Evolutionary conservation across 2,113 vertebrate genomes (phyloP).

Genomic region (Parotia lawesii): DNA sequence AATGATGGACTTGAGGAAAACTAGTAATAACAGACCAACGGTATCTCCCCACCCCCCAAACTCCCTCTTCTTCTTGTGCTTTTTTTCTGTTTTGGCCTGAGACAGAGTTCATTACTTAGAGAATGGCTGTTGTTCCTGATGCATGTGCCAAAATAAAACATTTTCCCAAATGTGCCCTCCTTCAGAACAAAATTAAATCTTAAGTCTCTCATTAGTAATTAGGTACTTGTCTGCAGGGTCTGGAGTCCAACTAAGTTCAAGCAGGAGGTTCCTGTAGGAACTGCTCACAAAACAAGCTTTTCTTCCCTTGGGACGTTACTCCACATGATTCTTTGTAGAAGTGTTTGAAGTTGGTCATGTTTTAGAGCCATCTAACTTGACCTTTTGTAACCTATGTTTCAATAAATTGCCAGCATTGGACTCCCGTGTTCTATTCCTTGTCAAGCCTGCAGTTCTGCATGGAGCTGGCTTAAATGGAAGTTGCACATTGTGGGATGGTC

Average conservation of each 20-base stretch:
- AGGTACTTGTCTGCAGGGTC: not conserved
- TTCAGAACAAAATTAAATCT: not conserved
- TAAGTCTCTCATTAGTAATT: not conserved
- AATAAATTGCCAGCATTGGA: not conserved
- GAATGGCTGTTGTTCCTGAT: not conserved
- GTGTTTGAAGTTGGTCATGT: not conserved
- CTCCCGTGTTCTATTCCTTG: not conserved
- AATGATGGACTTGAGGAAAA: not conserved
- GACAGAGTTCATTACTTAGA: not conserved
- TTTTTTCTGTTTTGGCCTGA: not conserved
- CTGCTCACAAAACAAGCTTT: not conserved
- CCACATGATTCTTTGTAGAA: not conserved
- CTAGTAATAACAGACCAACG: not conserved
- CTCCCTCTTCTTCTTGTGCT: not conserved
- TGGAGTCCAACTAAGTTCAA: not conserved
- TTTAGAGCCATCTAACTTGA: not conserved
- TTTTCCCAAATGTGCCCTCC: not conserved
- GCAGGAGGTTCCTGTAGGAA: not conserved
- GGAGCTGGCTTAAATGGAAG: not conserved
- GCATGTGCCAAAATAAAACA: not conserved
- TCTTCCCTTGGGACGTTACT: not conserved
- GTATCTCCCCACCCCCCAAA: accelerated
- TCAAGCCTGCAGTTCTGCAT: not conserved
- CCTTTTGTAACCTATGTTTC: not conserved
- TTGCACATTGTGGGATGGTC: not conserved